These are phyloP conservation scores for Cantharis rufa DNA, from an alignment of 2,888 invertebrate species.

Conservation along the genomic window DNA sequence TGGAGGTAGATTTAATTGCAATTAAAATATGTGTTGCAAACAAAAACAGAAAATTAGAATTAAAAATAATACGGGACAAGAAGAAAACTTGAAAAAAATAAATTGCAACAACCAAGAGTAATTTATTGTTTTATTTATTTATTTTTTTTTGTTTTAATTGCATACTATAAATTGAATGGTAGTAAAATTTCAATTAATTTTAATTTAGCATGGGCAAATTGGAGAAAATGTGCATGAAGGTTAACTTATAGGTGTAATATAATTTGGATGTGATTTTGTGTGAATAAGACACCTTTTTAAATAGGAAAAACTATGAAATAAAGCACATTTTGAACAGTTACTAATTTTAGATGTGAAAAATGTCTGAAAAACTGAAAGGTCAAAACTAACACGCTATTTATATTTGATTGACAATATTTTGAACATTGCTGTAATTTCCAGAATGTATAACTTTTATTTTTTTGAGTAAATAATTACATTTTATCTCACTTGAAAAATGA, in stretches of 20 bases:
- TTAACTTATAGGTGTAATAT: neutral
- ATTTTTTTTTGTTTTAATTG: too few relatives aligned
- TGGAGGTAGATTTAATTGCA: neutral
- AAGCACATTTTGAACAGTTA: neutral
- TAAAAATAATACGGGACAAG: neutral
- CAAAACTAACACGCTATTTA: constrained; percentile 1
- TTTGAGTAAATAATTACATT: neutral
- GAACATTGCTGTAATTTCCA: neutral
- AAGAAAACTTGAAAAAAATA: too few relatives aligned
- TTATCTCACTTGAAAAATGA: neutral
- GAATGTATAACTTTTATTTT: neutral
- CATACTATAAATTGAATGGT: neutral
- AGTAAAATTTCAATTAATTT: neutral
- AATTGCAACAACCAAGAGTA: too few relatives aligned
- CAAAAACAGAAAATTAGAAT: neutral
- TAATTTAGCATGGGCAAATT: neutral
- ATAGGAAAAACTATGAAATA: neutral
- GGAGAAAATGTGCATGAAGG: neutral
- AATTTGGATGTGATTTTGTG: neutral
- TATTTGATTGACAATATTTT: neutral
- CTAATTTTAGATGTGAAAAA: neutral
- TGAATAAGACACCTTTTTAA: neutral
- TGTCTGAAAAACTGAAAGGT: neutral
- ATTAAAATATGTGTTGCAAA: neutral
- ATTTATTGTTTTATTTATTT: too few relatives aligned